Evolutionary conservation across 2,888 invertebrate genomes (phyloP).

Genomic region (Limnephilus lunatus): DNA sequence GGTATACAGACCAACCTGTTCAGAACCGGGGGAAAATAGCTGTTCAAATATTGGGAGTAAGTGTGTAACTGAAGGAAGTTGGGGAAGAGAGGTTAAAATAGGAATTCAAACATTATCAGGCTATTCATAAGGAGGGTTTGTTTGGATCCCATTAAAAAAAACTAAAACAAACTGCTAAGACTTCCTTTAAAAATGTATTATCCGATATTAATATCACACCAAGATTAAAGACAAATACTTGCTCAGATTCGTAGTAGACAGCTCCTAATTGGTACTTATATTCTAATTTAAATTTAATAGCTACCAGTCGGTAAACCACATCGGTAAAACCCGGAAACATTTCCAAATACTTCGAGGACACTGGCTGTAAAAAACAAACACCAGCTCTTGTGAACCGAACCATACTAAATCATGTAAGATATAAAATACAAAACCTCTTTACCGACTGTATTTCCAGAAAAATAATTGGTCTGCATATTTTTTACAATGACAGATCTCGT

Average conservation of each 20-base stretch:
- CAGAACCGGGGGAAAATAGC: background rate
- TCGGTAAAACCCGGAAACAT: slow-evolving; percentile 29
- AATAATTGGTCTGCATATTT: background rate
- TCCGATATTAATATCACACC: too few species aligned
- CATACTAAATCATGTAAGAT: background rate
- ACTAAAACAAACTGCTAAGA: too few species aligned
- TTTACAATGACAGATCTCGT: background rate
- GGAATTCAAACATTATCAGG: too few species aligned
- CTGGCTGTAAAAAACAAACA: background rate
- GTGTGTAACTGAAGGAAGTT: too few species aligned
- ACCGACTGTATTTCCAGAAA: background rate
- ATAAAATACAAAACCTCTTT: background rate
- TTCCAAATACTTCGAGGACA: slow-evolving; percentile 25
- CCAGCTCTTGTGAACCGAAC: background rate
- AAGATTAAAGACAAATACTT: too few species aligned
- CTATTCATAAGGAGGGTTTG: too few species aligned
- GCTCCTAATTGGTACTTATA: background rate
- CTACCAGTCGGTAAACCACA: background rate
- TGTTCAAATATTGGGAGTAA: background rate
- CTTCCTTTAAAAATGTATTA: too few species aligned
- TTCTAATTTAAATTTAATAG: background rate
- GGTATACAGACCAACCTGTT: background rate
- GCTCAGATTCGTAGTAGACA: background rate
- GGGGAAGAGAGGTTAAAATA: too few species aligned
- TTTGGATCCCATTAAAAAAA: too few species aligned